Conservation (phyloP, 2,888 invertebrate species). For the Saturnia japonica region DNA sequence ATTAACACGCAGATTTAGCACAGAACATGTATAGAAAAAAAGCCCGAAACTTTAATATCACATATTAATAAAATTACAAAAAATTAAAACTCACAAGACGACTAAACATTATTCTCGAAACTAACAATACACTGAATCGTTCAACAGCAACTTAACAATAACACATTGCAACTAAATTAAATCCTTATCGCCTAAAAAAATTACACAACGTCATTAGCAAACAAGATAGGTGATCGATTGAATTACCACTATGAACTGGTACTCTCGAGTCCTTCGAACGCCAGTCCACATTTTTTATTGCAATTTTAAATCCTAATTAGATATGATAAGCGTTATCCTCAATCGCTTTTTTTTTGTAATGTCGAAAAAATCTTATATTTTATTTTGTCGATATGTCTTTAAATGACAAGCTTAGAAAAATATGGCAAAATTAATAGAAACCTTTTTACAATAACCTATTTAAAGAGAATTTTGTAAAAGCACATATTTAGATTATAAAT, state of each 20-base stretch:
- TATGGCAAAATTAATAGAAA: neutral
- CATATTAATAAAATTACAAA: neutral
- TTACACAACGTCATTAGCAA: conserved; percentile 34
- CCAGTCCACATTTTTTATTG: conserved; percentile 49
- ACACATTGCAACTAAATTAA: conserved; percentile 25
- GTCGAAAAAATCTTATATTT: neutral
- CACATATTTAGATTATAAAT: too few relatives aligned
- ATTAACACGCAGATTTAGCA: neutral
- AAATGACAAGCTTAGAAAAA: neutral
- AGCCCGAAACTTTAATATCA: neutral
- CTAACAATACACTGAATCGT: conserved; percentile 28
- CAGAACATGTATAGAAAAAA: neutral
- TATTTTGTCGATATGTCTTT: neutral
- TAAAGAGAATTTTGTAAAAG: too few relatives aligned
- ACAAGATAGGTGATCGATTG: conserved; percentile 38
- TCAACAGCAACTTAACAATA: conserved; percentile 18
- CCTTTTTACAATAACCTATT: neutral
- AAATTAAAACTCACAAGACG: conserved; percentile 20
- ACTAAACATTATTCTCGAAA: conserved; percentile 13
- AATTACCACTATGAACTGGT: conserved; percentile 67
- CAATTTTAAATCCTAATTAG: conserved; percentile 7
- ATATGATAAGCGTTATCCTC: conserved; percentile 8
- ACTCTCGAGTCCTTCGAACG: conserved; percentile 59
- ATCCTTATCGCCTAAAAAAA: conserved; percentile 41
- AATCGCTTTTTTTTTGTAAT: conserved; percentile 8